A percentile compares a stretch with the other conserved stretches of the same genome.
These are phyloP conservation scores for Drosophila siamana DNA, from an alignment of 2,888 invertebrate species.

Conservation along the genomic window DNA sequence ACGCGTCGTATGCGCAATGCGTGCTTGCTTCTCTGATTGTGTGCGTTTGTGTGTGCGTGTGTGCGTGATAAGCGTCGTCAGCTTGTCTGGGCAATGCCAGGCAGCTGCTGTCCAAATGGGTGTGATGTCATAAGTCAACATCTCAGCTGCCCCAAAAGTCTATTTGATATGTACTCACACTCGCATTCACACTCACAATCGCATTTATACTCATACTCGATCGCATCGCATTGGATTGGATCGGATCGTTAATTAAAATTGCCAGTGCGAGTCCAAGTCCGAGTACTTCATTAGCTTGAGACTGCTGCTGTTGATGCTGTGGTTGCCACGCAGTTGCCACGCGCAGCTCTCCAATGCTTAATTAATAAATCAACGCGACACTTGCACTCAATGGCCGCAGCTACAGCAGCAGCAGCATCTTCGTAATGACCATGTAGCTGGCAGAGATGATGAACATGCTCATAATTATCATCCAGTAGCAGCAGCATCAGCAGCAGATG, in stretches of 20 bases:
- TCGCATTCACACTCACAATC: slow-evolving; percentile 18
- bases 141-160: slow-evolving; percentile 59
- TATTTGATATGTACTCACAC: slow-evolving; percentile 38
- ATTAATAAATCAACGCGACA: slow-evolving; percentile 85
- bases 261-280: slow-evolving; percentile 51
- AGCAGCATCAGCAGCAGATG: slow-evolving; percentile 43
- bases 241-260: slow-evolving; percentile 79
- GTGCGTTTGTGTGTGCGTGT: slow-evolving; percentile 24
- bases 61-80: slow-evolving; percentile 59
- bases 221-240: slow-evolving; percentile 47
- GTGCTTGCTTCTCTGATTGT: slow-evolving; percentile 17
- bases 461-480: slow-evolving; percentile 25
- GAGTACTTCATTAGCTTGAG: slow-evolving; percentile 74
- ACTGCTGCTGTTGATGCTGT: slow-evolving; percentile 54
- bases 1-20: slow-evolving; percentile 72
- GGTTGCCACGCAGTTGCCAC: slow-evolving; percentile 67
- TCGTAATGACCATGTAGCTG: slow-evolving; percentile 32
- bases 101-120: slow-evolving; percentile 53
- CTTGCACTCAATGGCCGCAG: slow-evolving; percentile 76
- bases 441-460: slow-evolving; percentile 7
- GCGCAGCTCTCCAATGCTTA: slow-evolving; percentile 79
- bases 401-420: slow-evolving; percentile 6
- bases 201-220: slow-evolving; percentile 19
- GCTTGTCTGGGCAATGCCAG: slow-evolving; percentile 65
- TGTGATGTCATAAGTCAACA: slow-evolving; percentile 83